Evolutionary conservation across 2,888 invertebrate species (phyloP), one percentile per base, ranked within the genome.

Genomic region (Leptinotarsa peninsularis): DNA sequence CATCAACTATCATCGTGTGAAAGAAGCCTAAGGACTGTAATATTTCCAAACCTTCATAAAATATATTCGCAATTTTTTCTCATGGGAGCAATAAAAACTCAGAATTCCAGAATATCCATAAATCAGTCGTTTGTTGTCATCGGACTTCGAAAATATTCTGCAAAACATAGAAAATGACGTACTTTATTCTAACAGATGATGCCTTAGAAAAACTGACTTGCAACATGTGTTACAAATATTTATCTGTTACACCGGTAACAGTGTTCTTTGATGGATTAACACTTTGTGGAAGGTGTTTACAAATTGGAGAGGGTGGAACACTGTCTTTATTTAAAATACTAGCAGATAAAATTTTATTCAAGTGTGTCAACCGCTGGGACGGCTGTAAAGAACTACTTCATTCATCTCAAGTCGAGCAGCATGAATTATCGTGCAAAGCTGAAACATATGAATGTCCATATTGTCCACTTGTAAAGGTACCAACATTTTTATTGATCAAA

Each of bases 401-500:
- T 54, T 54, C 54, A 17, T 54, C 54, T 54, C 17, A 54, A n/a
- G 54, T 54, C 54, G n/a, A 17, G 17, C n/a, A 54, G 54, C 54
- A 54, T 54, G 54, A 54, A 54, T 54, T 7, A n/a, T n/a, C 15
- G n/a, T 54, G 54, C n/a, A n/a, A n/a, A 54, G n/a, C 17, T n/a
- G n/a, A 54, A n/a, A 54, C n/a, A n/a, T 17, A 5, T n/a, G n/a
- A n/a, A n/a, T 54, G 54, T n/a, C 54, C 54, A 17, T 54, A n/a
- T n/a, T 54, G 54, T n/a, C n/a, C 54, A 54, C 17, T 5, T n/a
- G 5, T n/a, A 2, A n/a, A 54, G 54, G 54, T 54, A 54, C 54
- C n/a, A 54, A 54, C 54, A 54, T 54, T 54, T 54, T n/a, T 54
- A n/a, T n/a, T 54, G n/a, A 17, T n/a, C n/a, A 54, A 54, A 54